Base-by-base conservation (phyloP, 2,113 vertebrate species). In the Pelecanus crispus region DNA sequence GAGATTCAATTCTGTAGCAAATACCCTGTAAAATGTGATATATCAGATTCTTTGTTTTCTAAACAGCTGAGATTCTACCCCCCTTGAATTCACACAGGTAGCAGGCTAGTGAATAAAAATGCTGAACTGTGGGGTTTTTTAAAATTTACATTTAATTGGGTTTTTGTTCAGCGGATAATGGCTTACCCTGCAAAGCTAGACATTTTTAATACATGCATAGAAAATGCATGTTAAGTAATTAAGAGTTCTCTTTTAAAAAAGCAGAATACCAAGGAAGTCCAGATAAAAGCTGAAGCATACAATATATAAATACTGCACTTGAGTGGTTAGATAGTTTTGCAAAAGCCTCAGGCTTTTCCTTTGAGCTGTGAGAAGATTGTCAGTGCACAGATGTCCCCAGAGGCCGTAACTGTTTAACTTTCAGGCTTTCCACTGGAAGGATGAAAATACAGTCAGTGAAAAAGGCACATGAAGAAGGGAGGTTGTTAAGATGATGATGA, bases 341-440 rank as follows among this genome's bases (percentile, higher is more conserved):
- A 42, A 68, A 74, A 94, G 88, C 81, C 80, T 97, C 55, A 31
- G 66, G 86, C 73, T 95, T 87, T 96, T 95, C n/a, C 91, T 81
- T 93, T 97, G 96, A 96, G 97, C 97, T 97, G 81, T 92, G 96
- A 96, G 82, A 97, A 95, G 96, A 88, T 78, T 93, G 94, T 96
- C 96, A 92, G n/a, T 74, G 63, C 79, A 34, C 7, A 84, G 83
- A 63, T 95, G 80, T 96, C 98, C 93, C 96, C 68, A 77, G 97
- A 50, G 96, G 52, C 90, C 20, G 7, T 79, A 97, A 92, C 95
- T 98, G 96, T 98, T 98, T 98, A 97, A 98, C 98, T 98, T 98
- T 98, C 97, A 97, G 86, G 42, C 84, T 96, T 78, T 85, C 87
- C 90, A 84, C 85, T 93, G 92, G 62, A 95, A 93, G 90, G 94